Percentiles rank a stretch among this genome's conserved stretches.
These are phyloP conservation scores for Odontamblyopus rebecca DNA, from an alignment of 2,797 vertebrate genomes.

Conservation along the genomic window DNA sequence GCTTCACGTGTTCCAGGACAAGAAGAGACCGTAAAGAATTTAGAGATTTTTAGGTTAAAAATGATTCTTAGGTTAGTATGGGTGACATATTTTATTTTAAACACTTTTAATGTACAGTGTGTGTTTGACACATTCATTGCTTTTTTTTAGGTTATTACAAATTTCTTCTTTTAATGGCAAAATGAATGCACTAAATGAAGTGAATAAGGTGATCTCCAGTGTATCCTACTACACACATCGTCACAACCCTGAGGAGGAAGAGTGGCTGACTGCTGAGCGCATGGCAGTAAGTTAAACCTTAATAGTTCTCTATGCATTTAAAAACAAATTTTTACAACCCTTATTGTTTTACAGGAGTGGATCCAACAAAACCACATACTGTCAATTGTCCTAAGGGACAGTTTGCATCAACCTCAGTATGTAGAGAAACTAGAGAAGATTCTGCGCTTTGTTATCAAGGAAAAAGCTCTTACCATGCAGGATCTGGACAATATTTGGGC, in stretches of 20 bases:
- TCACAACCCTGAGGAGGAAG: slow-evolving; percentile 97
- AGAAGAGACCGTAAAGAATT: slow-evolving; percentile 99
- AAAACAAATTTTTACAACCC: not conserved
- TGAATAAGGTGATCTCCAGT: slow-evolving; percentile 99
- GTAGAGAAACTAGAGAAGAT: slow-evolving; percentile 99
- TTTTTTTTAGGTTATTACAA: slow-evolving; percentile 93
- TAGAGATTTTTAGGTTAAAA: slow-evolving; percentile 99
- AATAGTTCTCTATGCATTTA: not conserved
- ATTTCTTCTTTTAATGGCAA: slow-evolving; percentile 99
- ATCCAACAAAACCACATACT: slow-evolving; percentile 99
- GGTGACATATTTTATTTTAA: not conserved
- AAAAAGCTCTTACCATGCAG: slow-evolving; percentile 97
- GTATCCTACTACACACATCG: slow-evolving; percentile 99
- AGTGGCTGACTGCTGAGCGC: slow-evolving; percentile 98
- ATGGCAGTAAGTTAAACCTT: slow-evolving; percentile 87
- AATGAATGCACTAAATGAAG: slow-evolving; percentile 99
- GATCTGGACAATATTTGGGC: slow-evolving; percentile 99
- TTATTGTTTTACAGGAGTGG: slow-evolving; percentile 86
- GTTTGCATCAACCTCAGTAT: slow-evolving; percentile 98
- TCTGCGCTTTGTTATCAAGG: slow-evolving; percentile 98
- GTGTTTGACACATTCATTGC: slow-evolving; percentile 5
- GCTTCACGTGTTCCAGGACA: slow-evolving; percentile 98
- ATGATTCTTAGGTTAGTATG: slow-evolving; percentile 98
- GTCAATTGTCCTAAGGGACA: slow-evolving; percentile 97
- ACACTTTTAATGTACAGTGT: not conserved